Evolutionary conservation across 30 jellyfish, hydroid and myxozoan genomes (phyloP).

Genomic region (Mastigias papua): DNA sequence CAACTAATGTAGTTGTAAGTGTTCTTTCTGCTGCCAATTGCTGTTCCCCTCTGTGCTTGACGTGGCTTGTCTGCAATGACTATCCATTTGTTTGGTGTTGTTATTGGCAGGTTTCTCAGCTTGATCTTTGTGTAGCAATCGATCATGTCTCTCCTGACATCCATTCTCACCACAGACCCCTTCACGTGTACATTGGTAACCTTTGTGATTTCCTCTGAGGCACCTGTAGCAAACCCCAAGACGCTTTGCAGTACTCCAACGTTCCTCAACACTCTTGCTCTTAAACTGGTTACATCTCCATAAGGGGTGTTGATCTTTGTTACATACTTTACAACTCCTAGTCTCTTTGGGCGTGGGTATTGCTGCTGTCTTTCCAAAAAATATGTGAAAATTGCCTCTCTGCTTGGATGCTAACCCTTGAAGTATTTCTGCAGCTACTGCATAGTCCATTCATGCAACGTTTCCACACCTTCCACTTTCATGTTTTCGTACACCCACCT

Average conservation of each 20-base stretch:
- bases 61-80: too few species aligned
- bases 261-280: background rate
- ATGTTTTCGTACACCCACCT: background rate
- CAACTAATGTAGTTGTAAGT: too few species aligned
- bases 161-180: background rate
- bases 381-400: background rate
- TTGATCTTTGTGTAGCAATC: too few species aligned
- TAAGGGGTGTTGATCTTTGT: background rate
- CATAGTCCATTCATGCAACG: background rate
- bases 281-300: background rate
- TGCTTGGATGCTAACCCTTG: background rate
- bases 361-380: background rate
- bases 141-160: too few species aligned
- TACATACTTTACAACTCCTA: background rate
- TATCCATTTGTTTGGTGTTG: too few species aligned
- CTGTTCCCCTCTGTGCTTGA: too few species aligned
- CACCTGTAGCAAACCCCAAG: background rate
- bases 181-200: background rate
- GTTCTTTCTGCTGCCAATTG: too few species aligned
- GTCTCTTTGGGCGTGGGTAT: conserved; percentile 9
- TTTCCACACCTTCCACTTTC: background rate
- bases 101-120: too few species aligned
- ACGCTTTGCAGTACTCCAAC: background rate
- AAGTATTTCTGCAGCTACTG: background rate
- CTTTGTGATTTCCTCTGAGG: background rate